phyloP scores from a whole-genome alignment of 2,797 vertebrate genomes.

The Spinibarbus caldwelli region DNA sequence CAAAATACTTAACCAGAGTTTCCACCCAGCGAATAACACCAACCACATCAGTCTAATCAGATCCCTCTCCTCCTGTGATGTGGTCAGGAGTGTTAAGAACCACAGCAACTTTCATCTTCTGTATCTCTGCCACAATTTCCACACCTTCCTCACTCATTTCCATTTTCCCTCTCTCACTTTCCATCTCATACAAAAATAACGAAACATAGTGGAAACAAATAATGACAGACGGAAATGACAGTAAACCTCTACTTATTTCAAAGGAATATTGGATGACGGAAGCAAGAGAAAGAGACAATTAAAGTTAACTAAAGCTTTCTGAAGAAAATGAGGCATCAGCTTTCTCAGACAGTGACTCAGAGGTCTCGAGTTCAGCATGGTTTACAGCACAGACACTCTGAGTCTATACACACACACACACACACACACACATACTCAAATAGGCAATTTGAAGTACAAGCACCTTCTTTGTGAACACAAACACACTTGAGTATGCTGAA shows the following conservation, averaged over 20 bases:
- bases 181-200: neutral
- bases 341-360: constrained; percentile 28
- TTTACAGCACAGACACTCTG: neutral
- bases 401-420: constrained; percentile 3
- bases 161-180: constrained; percentile 20
- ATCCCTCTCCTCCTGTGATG: constrained; percentile 1
- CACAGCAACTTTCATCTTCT: constrained; percentile 17
- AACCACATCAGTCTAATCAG: constrained; percentile 40
- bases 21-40: constrained; percentile 12
- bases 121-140: constrained; percentile 10
- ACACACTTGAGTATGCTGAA: constrained; percentile 19
- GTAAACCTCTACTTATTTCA: neutral
- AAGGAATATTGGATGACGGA: neutral
- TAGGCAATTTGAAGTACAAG: constrained; percentile 1
- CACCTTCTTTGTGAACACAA: constrained; percentile 16
- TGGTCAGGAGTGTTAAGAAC: constrained; percentile 11
- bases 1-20: constrained; percentile 24
- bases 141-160: neutral
- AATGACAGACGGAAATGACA: constrained; percentile 14
- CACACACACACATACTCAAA: constrained; percentile 5
- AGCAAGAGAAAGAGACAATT: constrained; percentile 11
- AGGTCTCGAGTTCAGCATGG: constrained; percentile 2
- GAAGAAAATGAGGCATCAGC: constrained; percentile 18
- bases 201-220: neutral
- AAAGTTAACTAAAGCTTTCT: constrained; percentile 1